phyloP scores from a whole-genome alignment of 1,140 invertebrate species.

The Chrysoperla carnea region DNA sequence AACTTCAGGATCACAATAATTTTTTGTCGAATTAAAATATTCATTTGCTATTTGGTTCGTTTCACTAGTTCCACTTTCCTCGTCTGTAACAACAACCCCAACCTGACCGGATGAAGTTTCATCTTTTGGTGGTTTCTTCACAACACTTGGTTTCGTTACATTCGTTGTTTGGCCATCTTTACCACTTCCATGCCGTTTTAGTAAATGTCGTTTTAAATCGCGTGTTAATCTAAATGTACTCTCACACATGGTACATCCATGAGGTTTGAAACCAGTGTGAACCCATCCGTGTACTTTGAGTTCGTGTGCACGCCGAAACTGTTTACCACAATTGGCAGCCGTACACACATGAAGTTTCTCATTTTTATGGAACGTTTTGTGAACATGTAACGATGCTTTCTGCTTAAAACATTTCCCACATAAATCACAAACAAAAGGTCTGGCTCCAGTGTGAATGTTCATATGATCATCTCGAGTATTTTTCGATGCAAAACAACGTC shows the following conservation, averaged over 20 bases:
- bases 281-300: constrained; percentile 13
- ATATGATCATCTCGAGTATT: constrained; percentile 39
- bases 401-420: constrained; percentile 26
- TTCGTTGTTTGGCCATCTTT: no score
- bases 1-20: no score
- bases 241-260: constrained; percentile 11
- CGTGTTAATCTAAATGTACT: constrained; percentile 9
- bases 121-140: no score
- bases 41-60: no score
- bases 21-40: no score
- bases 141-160: no score
- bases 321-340: constrained; percentile 33
- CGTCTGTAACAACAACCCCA: no score
- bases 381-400: constrained; percentile 54
- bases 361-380: constrained; percentile 93
- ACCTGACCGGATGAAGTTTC: no score
- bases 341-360: constrained; percentile 93
- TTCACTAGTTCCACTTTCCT: no score
- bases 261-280: constrained; percentile 16
- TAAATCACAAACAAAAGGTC: constrained; percentile 41
- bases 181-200: neutral
- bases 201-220: constrained; percentile 12
- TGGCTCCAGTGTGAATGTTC: constrained; percentile 40
- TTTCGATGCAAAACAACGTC: constrained; percentile 27
- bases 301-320: constrained; percentile 10